Percentiles rank a stretch among this genome's conserved stretches.
Evolutionary conservation across 2,888 invertebrate species (phyloP).

Genomic region (Lepidocyrtoides sp.): DNA sequence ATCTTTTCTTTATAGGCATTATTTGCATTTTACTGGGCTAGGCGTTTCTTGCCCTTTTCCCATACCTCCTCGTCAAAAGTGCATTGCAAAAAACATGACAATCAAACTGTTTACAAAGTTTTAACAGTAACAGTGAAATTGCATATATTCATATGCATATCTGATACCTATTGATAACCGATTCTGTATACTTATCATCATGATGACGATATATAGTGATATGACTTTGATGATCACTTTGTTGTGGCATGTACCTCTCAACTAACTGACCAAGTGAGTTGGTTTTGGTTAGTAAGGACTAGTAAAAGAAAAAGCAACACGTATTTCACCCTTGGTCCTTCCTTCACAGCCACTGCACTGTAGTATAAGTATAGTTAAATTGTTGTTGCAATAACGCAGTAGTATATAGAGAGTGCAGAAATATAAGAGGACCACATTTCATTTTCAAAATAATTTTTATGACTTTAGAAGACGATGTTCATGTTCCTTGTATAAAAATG

Average conservation of each 20-base stretch:
- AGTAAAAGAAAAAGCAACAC: conserved; percentile 11
- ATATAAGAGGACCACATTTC: conserved; percentile 27
- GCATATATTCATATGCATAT: background rate
- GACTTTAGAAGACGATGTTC: background rate
- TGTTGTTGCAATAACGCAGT: no score
- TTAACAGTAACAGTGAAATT: conserved; percentile 15
- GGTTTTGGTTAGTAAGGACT: no score
- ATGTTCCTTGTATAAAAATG: no score
- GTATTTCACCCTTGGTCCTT: conserved; percentile 10
- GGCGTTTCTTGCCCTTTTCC: conserved; percentile 69
- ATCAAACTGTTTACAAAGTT: conserved; percentile 14
- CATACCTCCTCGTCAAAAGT: background rate
- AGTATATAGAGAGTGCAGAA: background rate
- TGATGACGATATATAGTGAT: background rate
- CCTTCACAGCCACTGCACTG: background rate
- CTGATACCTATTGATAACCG: no score
- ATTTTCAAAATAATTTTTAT: conserved; percentile 51
- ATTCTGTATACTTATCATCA: no score
- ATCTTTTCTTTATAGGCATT: background rate
- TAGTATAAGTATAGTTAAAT: background rate
- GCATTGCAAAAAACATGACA: background rate
- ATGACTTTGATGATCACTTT: background rate
- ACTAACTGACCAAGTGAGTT: conserved; percentile 3
- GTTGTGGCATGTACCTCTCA: background rate
- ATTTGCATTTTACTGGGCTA: conserved; percentile 72